A percentile compares a stretch with the other conserved stretches of the same genome.
Conservation (phyloP, 1,140 invertebrate species). For the Drosophila quadrilineata region DNA sequence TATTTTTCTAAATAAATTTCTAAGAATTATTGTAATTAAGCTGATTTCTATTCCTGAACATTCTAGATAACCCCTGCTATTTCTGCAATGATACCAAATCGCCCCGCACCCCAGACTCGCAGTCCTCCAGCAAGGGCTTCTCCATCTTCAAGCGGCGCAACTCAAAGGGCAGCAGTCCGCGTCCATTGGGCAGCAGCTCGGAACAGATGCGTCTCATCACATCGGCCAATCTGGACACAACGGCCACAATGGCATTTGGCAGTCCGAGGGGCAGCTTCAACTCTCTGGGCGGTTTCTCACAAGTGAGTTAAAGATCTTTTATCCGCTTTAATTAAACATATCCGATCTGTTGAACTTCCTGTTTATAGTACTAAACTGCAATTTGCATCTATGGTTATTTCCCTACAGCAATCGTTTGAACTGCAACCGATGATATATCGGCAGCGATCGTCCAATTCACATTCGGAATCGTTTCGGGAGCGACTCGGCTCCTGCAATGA, state of each 20-base stretch:
- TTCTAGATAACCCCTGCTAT: constrained; percentile 79
- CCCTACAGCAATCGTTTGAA: constrained; percentile 72
- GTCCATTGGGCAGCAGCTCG: constrained; percentile 50
- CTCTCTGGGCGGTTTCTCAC: constrained; percentile 69
- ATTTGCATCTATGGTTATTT: constrained; percentile 17
- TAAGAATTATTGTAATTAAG: too few species aligned
- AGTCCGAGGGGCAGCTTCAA: constrained; percentile 79
- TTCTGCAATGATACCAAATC: constrained; percentile 79
- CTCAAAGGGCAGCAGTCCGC: constrained; percentile 76
- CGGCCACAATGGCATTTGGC: constrained; percentile 71
- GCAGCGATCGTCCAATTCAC: constrained; percentile 72
- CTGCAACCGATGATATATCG: constrained; percentile 73
- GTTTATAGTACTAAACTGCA: constrained; percentile 35
- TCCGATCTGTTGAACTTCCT: constrained; percentile 56
- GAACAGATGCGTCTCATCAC: constrained; percentile 78
- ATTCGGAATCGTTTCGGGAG: constrained; percentile 76
- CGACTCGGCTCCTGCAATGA: constrained; percentile 76
- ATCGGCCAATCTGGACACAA: constrained; percentile 75
- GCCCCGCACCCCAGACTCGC: constrained; percentile 76
- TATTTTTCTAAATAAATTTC: too few species aligned
- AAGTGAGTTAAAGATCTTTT: constrained; percentile 55
- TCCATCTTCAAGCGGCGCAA: constrained; percentile 76
- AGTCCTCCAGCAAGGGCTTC: constrained; percentile 67
- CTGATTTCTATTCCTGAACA: too few species aligned
- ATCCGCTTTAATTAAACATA: constrained; percentile 49